Evolutionary conservation across 30 jellyfish, hydroid and myxozoan species (phyloP).

Genomic region (Calvadosia cruxmelitensis): DNA sequence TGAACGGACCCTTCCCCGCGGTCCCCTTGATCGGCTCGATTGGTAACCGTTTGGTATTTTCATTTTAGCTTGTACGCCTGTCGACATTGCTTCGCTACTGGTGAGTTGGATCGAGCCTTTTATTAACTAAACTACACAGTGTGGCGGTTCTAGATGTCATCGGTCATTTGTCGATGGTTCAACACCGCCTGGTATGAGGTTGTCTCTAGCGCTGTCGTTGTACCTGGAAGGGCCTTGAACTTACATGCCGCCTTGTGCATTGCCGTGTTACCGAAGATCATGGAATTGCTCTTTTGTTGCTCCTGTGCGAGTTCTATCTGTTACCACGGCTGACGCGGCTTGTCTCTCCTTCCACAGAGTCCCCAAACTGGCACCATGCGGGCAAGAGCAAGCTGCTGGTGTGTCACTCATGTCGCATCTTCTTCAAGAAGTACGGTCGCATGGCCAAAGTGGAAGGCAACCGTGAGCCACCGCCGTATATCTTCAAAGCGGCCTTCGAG

Average conservation of each 20-base stretch:
- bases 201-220: background rate
- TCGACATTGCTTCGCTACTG: constrained; percentile 83
- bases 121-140: too few relatives aligned
- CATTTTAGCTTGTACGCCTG: constrained; percentile 80
- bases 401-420: constrained; percentile 64
- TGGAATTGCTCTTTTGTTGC: background rate
- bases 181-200: background rate
- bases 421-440: constrained; percentile 83
- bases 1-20: background rate
- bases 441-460: constrained; percentile 62
- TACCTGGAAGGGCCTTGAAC: background rate
- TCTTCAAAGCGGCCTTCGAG: constrained; percentile 85
- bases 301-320: too few relatives aligned
- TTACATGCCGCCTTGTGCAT: too few relatives aligned
- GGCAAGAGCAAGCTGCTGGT: constrained; percentile 78
- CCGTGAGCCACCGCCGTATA: constrained; percentile 90
- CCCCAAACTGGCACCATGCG: constrained; percentile 98
- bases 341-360: constrained; percentile 20
- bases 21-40: background rate
- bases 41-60: background rate
- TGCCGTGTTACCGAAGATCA: too few relatives aligned
- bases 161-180: background rate
- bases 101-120: constrained; percentile 27
- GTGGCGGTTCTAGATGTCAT: background rate
- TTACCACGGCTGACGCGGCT: background rate